Percentiles rank a stretch among this genome's conserved stretches.
phyloP scores from a whole-genome alignment of 1,140 invertebrate species.

The Anoplolepis gracilipes region DNA sequence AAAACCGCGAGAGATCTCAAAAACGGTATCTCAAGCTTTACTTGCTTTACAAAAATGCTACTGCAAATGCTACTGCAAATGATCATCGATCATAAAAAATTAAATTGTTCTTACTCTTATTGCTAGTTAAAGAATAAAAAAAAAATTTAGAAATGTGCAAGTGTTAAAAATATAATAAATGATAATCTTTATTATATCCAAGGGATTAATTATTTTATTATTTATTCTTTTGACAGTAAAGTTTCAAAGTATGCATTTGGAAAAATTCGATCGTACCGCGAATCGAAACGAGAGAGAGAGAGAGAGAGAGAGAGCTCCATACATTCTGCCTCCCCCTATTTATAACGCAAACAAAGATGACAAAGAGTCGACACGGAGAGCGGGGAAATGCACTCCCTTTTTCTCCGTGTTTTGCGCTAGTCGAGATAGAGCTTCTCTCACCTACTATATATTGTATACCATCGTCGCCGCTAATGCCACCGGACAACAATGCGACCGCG shows the following conservation, averaged over 20 bases:
- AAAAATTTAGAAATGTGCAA: neutral
- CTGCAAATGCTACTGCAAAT: neutral
- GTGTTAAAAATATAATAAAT: neutral
- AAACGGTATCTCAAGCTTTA: neutral
- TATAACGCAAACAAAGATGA: conserved; percentile 67
- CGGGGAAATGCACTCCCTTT: conserved; percentile 40
- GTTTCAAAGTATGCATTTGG: neutral
- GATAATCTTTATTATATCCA: neutral
- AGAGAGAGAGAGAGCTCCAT: too few relatives aligned
- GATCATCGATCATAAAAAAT: conserved; percentile 6
- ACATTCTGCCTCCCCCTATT: neutral
- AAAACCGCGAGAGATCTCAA: conserved; percentile 33
- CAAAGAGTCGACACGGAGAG: conserved; percentile 60
- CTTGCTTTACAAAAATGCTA: conserved; percentile 1
- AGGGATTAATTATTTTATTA: neutral
- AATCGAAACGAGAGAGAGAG: too few relatives aligned
- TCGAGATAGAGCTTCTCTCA: conserved; percentile 60
- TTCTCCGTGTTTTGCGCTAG: conserved; percentile 13
- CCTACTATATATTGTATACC: conserved; percentile 66
- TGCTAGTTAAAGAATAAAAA: neutral
- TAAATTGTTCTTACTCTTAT: neutral
- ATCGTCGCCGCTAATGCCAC: conserved; percentile 75
- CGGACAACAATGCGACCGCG: conserved; percentile 79
- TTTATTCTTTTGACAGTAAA: neutral
- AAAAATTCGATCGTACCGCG: conserved; percentile 45